Evolutionary conservation across 2,797 vertebrate genomes (phyloP).

Genomic region (Catostomus latipinnis): DNA sequence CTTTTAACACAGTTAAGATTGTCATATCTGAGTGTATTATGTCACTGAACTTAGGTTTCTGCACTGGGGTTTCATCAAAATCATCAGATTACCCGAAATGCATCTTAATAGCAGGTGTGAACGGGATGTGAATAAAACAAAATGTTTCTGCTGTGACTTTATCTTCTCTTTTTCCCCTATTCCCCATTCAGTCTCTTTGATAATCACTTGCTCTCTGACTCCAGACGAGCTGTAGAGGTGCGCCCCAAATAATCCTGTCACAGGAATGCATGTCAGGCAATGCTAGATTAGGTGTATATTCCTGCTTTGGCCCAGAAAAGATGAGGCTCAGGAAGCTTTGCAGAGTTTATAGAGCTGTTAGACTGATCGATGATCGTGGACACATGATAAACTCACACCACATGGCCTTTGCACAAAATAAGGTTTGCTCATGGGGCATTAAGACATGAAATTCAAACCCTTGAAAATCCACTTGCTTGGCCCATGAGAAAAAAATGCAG

Average conservation of each 20-base stretch:
- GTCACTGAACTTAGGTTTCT: too few species aligned
- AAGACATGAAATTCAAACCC: slow-evolving; percentile 5
- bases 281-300: background rate
- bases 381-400: background rate
- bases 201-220: slow-evolving; percentile 2
- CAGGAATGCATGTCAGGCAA: slow-evolving; percentile 1
- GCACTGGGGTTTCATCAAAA: too few species aligned
- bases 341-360: slow-evolving; percentile 8
- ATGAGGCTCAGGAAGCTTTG: background rate
- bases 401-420: background rate
- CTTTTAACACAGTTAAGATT: background rate
- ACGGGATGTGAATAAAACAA: background rate
- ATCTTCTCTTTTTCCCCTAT: background rate
- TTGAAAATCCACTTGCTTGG: slow-evolving; percentile 2
- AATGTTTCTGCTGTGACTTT: background rate
- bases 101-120: too few species aligned
- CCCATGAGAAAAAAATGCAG: background rate
- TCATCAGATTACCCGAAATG: too few species aligned
- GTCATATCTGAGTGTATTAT: too few species aligned
- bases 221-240: background rate
- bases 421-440: background rate
- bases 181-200: background rate
- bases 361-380: slow-evolving; percentile 10
- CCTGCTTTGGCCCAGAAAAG: slow-evolving; percentile 12
- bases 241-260: slow-evolving; percentile 12